Conservation (phyloP, 2,113 vertebrate genomes). For the Gallinago media region DNA sequence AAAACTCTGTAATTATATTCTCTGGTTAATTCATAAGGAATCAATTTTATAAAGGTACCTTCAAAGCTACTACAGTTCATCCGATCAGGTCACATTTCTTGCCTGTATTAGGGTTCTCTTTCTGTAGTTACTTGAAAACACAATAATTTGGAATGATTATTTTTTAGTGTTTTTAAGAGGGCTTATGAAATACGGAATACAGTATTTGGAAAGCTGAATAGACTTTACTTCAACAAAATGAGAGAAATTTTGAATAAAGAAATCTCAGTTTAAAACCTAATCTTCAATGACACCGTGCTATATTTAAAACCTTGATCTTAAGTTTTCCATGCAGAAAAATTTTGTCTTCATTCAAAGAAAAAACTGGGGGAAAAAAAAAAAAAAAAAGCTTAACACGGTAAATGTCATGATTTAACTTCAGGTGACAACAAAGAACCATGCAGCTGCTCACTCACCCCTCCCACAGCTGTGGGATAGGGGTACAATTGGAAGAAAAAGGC, state of each 20-base stretch:
- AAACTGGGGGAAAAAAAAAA: not conserved
- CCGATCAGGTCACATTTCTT: not conserved
- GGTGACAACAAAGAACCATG: not conserved
- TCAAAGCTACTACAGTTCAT: not conserved
- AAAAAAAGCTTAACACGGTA: not conserved
- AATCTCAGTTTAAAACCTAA: not conserved
- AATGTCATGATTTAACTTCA: not conserved
- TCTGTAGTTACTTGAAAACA: not conserved
- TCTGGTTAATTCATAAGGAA: not conserved
- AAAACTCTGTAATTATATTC: not conserved
- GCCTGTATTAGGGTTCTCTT: not conserved
- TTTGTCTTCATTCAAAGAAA: not conserved
- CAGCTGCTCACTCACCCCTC: not conserved
- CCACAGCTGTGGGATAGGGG: not conserved
- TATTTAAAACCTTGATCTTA: not conserved
- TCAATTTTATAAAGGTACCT: not conserved
- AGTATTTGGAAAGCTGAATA: not conserved
- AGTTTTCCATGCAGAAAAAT: not conserved
- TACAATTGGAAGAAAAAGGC: not conserved
- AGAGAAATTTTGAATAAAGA: not conserved
- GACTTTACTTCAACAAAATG: not conserved
- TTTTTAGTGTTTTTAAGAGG: not conserved
- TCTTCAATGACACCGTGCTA: not conserved
- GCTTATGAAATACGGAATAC: accelerated
- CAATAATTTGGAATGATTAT: not conserved